These are phyloP conservation scores for Azorinus chamasolen DNA, from an alignment of 2,888 invertebrate genomes.

Conservation along the genomic window DNA sequence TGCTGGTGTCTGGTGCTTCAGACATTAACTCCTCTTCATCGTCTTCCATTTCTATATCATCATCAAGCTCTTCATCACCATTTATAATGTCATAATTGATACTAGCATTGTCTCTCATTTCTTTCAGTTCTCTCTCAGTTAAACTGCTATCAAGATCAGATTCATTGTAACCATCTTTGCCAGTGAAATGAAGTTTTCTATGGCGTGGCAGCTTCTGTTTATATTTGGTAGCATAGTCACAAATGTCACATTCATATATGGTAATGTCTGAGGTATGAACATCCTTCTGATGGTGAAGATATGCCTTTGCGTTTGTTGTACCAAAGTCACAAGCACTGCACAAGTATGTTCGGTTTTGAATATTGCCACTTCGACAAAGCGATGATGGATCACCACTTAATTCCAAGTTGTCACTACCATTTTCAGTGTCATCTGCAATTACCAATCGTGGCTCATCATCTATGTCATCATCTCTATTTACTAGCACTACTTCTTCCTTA, in stretches of 20 bases:
- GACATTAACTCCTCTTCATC: conserved; percentile 65
- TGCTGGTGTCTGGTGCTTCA: conserved; percentile 16
- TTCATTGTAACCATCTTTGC: conserved; percentile 65
- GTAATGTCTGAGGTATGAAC: conserved; percentile 75
- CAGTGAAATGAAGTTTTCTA: conserved; percentile 77
- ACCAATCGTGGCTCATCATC: conserved; percentile 76
- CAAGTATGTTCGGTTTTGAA: conserved; percentile 78
- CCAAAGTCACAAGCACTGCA: conserved; percentile 75
- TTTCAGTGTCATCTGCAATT: conserved; percentile 66
- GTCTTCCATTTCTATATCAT: conserved; percentile 61
- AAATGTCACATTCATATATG: conserved; percentile 82
- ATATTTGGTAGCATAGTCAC: conserved; percentile 83
- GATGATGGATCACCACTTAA: conserved; percentile 35
- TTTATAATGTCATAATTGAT: conserved; percentile 36
- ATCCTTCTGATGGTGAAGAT: conserved; percentile 79
- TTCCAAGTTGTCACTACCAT: conserved; percentile 36
- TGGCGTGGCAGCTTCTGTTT: conserved; percentile 82
- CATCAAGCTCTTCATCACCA: conserved; percentile 62
- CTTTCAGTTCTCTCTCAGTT: conserved; percentile 58
- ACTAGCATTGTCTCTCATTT: conserved; percentile 41
- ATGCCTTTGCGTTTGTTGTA: conserved; percentile 75
- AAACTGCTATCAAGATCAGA: conserved; percentile 68
- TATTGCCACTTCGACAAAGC: conserved; percentile 74
- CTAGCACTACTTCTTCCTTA: conserved; percentile 53
- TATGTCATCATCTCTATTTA: conserved; percentile 61